Evolutionary conservation across 2,888 invertebrate genomes (phyloP).

Genomic region (Byasa hedistus): DNA sequence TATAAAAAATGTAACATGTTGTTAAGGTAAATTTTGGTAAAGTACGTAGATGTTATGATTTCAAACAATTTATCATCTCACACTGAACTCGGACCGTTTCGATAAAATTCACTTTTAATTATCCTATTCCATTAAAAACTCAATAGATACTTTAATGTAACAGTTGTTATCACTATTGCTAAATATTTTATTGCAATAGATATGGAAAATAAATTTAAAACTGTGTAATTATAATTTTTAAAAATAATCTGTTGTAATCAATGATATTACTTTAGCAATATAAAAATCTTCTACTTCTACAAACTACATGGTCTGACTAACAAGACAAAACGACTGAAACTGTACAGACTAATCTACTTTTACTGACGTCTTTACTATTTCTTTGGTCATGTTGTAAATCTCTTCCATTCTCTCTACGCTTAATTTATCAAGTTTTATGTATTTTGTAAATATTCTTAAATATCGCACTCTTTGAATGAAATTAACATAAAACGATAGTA

Average conservation of each 20-base stretch:
- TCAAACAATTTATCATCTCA: not conserved
- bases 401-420: not conserved
- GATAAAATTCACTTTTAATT: not conserved
- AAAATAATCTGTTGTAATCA: not conserved
- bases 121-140: not conserved
- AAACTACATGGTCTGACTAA: slow-evolving; percentile 27
- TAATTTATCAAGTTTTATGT: not conserved
- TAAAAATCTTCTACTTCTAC: slow-evolving; percentile 10
- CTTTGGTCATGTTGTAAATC: slow-evolving; percentile 26
- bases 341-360: slow-evolving; percentile 29
- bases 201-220: not conserved
- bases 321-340: slow-evolving; percentile 26
- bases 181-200: not conserved
- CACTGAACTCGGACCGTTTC: not conserved
- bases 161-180: too few relatives aligned
- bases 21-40: not conserved
- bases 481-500: too few relatives aligned
- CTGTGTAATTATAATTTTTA: not conserved
- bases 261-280: not conserved
- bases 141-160: too few relatives aligned
- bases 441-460: slow-evolving; percentile 13
- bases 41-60: not conserved
- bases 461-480: too few relatives aligned
- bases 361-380: not conserved
- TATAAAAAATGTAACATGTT: not conserved